A percentile compares a stretch with the other conserved stretches of the same genome.
These are phyloP conservation scores for Saguinus imperator DNA, from an alignment of 2,113 vertebrate genomes.

Conservation along the genomic window DNA sequence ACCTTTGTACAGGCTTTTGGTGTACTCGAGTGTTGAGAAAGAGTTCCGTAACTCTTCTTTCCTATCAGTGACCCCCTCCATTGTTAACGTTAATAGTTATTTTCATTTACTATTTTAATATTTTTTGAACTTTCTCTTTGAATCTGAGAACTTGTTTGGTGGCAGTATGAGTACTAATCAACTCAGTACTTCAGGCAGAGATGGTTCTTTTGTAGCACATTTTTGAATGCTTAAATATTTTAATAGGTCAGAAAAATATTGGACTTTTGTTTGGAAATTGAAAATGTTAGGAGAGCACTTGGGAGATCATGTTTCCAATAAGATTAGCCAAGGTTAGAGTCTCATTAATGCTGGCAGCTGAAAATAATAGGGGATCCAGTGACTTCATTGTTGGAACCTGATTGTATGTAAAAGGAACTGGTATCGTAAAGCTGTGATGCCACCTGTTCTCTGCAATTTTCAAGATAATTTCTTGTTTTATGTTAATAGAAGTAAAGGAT, in stretches of 20 bases:
- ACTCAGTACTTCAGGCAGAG: neutral
- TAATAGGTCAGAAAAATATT: neutral
- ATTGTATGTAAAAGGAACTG: neutral
- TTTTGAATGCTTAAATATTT: neutral
- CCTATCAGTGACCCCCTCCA: neutral
- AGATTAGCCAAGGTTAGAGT: neutral
- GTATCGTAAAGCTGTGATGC: neutral
- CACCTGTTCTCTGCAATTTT: neutral
- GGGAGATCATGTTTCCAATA: neutral
- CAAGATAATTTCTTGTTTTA: neutral
- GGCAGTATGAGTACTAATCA: neutral
- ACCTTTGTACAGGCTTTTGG: constrained; percentile 51
- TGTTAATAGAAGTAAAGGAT: neutral
- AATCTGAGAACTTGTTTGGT: neutral
- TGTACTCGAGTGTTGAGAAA: constrained; percentile 22
- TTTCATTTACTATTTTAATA: neutral
- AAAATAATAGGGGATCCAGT: neutral
- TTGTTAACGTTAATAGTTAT: neutral
- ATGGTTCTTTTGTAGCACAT: neutral
- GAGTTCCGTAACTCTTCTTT: neutral
- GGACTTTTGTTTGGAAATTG: constrained; percentile 26
- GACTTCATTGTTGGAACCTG: neutral
- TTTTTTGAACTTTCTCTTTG: neutral
- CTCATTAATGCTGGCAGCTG: neutral
- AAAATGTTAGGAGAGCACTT: neutral